Percentiles rank a stretch among this genome's conserved stretches.
These are phyloP conservation scores for Endomychus coccineus DNA, from an alignment of 2,888 invertebrate genomes.

Conservation along the genomic window DNA sequence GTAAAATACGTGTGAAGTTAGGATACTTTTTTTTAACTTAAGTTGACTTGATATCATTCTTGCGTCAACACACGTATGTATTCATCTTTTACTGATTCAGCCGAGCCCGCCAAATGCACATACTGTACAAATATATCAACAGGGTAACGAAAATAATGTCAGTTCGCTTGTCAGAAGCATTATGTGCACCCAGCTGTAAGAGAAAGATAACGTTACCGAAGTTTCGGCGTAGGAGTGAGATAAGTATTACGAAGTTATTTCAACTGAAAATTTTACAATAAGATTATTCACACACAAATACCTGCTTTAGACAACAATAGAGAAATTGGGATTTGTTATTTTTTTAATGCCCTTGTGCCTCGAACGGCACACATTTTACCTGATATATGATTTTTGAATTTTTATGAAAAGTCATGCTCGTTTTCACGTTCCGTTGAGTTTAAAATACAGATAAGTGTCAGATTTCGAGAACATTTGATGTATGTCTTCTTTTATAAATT, in stretches of 20 bases:
- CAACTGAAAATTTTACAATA: slow-evolving; percentile 33
- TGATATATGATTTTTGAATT: slow-evolving; percentile 34
- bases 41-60: too few relatives aligned
- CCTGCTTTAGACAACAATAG: slow-evolving; percentile 34
- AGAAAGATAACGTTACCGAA: too few relatives aligned
- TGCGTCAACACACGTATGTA: too few relatives aligned
- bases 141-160: too few relatives aligned
- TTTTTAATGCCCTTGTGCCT: slow-evolving; percentile 27
- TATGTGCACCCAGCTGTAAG: too few relatives aligned
- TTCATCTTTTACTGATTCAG: too few relatives aligned
- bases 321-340: slow-evolving; percentile 33
- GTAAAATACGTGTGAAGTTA: too few relatives aligned
- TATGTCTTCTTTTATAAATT: slow-evolving; percentile 20
- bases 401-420: slow-evolving; percentile 37
- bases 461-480: slow-evolving; percentile 16
- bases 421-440: slow-evolving; percentile 20
- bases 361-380: slow-evolving; percentile 30
- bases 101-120: too few relatives aligned
- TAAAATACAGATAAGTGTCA: slow-evolving; percentile 22
- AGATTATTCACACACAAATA: slow-evolving; percentile 38
- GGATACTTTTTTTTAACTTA: too few relatives aligned
- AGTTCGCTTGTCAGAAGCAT: too few relatives aligned
- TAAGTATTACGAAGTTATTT: slow-evolving; percentile 31
- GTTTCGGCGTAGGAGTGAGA: slow-evolving; percentile 29
- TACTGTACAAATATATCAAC: too few relatives aligned